Evolutionary conservation across 2,113 vertebrate genomes (phyloP).

Genomic region (Sigmodon hispidus): DNA sequence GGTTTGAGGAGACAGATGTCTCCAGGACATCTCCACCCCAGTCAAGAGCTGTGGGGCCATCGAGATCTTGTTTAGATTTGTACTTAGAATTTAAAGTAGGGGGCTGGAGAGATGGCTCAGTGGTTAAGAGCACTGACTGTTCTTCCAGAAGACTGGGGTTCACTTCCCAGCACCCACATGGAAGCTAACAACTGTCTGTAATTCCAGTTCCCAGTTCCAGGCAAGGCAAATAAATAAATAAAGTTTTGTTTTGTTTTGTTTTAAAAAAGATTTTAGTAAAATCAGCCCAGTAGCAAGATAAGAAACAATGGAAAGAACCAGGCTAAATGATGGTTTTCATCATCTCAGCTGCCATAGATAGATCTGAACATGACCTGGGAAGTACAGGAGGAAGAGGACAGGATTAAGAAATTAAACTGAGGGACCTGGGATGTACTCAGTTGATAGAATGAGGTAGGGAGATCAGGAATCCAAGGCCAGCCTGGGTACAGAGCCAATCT

Average conservation of each 20-base stretch:
- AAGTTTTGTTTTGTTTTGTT: too few relatives aligned
- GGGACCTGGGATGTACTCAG: too few relatives aligned
- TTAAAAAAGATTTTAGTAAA: too few relatives aligned
- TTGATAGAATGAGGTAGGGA: neutral
- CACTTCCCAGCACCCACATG: too few relatives aligned
- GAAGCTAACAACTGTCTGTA: too few relatives aligned
- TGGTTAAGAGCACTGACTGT: too few relatives aligned
- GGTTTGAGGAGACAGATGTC: constrained; percentile 40
- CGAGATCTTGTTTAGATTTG: neutral
- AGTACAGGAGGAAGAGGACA: neutral
- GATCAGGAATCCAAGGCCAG: neutral
- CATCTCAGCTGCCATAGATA: neutral
- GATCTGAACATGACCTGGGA: neutral
- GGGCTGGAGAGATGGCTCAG: too few relatives aligned
- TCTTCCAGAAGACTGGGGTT: too few relatives aligned
- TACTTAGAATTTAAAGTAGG: constrained; percentile 40
- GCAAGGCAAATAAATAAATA: too few relatives aligned
- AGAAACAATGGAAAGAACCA: neutral
- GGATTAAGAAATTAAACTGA: neutral
- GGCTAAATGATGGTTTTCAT: neutral
- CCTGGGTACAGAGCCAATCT: neutral
- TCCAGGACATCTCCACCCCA: neutral
- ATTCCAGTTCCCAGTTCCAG: too few relatives aligned
- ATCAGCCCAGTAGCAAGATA: neutral
- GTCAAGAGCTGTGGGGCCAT: neutral